A percentile compares a stretch with the other conserved stretches of the same genome.
phyloP scores from a whole-genome alignment of 2,888 invertebrate species.

The Heliconius hortense region DNA sequence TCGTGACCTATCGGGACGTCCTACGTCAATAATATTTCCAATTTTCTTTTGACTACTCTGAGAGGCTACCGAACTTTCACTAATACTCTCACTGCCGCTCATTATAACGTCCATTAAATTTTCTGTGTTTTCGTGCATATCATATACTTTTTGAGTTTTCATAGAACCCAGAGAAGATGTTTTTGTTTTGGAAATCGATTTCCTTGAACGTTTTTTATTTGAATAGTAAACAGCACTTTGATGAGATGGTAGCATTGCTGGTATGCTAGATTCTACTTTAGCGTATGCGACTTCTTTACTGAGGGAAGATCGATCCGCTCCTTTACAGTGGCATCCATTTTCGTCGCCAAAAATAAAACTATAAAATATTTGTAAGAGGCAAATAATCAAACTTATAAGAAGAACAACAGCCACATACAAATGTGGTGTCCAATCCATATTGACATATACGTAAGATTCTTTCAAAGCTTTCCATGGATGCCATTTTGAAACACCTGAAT shows the following conservation, averaged over 20 bases:
- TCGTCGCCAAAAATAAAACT: constrained; percentile 57
- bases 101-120: constrained; percentile 64
- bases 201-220: constrained; percentile 47
- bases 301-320: constrained; percentile 30
- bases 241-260: constrained; percentile 53
- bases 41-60: constrained; percentile 42
- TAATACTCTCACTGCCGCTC: constrained; percentile 55
- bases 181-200: constrained; percentile 49
- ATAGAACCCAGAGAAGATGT: constrained; percentile 55
- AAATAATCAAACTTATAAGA: constrained; percentile 56
- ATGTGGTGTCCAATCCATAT: constrained; percentile 62
- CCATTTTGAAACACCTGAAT: constrained; percentile 53
- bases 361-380: constrained; percentile 62
- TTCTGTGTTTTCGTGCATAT: constrained; percentile 69
- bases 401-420: constrained; percentile 59
- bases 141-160: constrained; percentile 63
- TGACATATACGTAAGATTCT: constrained; percentile 55
- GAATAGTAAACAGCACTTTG: constrained; percentile 51
- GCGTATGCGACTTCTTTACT: constrained; percentile 52
- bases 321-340: constrained; percentile 54
- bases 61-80: constrained; percentile 30
- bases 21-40: constrained; percentile 38
- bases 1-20: constrained; percentile 42
- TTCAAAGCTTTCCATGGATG: constrained; percentile 60
- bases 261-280: constrained; percentile 55